Evolutionary conservation across 2,888 invertebrate genomes (phyloP).

Genomic region (Folsomia manolachei): DNA sequence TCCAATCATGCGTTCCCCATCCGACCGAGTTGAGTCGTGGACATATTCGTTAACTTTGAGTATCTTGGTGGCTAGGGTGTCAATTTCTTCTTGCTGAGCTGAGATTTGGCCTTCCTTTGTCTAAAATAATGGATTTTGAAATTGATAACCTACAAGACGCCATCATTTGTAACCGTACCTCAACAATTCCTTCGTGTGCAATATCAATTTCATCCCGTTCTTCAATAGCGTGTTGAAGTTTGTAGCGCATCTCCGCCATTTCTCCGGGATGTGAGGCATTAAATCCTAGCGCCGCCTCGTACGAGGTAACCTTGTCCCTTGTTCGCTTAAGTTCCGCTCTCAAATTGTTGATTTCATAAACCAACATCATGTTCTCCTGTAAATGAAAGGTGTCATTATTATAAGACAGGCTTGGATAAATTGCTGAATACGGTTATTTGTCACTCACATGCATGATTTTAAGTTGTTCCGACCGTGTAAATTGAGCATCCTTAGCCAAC

Average conservation of each 20-base stretch:
- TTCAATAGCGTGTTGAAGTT: slow-evolving; percentile 43
- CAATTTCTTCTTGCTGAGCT: slow-evolving; percentile 57
- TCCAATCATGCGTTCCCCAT: slow-evolving; percentile 40
- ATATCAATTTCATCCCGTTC: slow-evolving; percentile 49
- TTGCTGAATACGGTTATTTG: background rate
- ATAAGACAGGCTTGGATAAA: no score
- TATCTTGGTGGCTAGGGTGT: slow-evolving; percentile 52
- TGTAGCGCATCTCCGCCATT: slow-evolving; percentile 45
- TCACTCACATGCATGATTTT: slow-evolving; percentile 66
- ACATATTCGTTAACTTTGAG: slow-evolving; percentile 46
- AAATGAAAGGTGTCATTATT: background rate
- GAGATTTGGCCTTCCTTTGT: slow-evolving; percentile 57
- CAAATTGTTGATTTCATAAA: slow-evolving; percentile 73
- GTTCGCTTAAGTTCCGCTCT: slow-evolving; percentile 67
- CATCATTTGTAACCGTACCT: slow-evolving; percentile 31
- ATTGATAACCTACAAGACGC: no score
- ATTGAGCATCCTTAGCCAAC: slow-evolving; percentile 56
- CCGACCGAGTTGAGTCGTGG: slow-evolving; percentile 37
- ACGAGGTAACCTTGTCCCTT: slow-evolving; percentile 65
- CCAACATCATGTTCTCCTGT: slow-evolving; percentile 73
- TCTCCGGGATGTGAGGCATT: slow-evolving; percentile 52
- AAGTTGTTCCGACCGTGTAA: slow-evolving; percentile 60
- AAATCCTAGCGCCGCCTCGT: slow-evolving; percentile 69
- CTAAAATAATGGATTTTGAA: no score
- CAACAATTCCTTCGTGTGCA: slow-evolving; percentile 41